Percentiles rank a stretch among this genome's conserved stretches.
These are phyloP conservation scores for Botia kubotai DNA, from an alignment of 2,797 vertebrate genomes.

Conservation along the genomic window DNA sequence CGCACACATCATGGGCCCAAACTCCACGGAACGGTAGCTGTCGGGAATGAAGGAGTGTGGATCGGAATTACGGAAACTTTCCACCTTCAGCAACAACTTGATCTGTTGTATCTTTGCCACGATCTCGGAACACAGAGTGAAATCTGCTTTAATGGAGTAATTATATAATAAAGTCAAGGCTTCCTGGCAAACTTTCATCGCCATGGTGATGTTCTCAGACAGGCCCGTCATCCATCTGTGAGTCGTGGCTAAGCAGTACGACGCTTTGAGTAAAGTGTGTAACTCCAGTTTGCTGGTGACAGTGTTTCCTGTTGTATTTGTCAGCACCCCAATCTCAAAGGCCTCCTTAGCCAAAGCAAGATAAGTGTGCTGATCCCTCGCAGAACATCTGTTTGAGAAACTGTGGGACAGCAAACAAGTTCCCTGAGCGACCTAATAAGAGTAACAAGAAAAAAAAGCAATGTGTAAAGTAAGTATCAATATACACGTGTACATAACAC, in stretches of 20 bases:
- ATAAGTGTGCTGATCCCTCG: constrained; percentile 67
- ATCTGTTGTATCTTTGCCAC: constrained; percentile 76
- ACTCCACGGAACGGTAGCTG: constrained; percentile 73
- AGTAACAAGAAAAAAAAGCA: not conserved
- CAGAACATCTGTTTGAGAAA: constrained; percentile 81
- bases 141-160: constrained; percentile 71
- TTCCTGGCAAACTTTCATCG: constrained; percentile 74
- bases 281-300: constrained; percentile 90
- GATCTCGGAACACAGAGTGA: constrained; percentile 76
- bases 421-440: constrained; percentile 84
- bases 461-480: too few relatives aligned
- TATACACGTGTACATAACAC: too few relatives aligned
- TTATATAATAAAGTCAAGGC: constrained; percentile 79
- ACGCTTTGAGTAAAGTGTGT: constrained; percentile 88
- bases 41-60: constrained; percentile 85
- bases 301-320: constrained; percentile 71
- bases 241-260: constrained; percentile 82
- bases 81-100: constrained; percentile 76
- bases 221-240: constrained; percentile 79
- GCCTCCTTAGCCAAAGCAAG: constrained; percentile 84
- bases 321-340: constrained; percentile 88
- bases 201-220: constrained; percentile 38
- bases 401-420: constrained; percentile 88
- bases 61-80: constrained; percentile 80
- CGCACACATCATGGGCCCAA: constrained; percentile 65